Evolutionary conservation across 2,797 vertebrate genomes (phyloP).

Genomic region (Psittacula derbiana): DNA sequence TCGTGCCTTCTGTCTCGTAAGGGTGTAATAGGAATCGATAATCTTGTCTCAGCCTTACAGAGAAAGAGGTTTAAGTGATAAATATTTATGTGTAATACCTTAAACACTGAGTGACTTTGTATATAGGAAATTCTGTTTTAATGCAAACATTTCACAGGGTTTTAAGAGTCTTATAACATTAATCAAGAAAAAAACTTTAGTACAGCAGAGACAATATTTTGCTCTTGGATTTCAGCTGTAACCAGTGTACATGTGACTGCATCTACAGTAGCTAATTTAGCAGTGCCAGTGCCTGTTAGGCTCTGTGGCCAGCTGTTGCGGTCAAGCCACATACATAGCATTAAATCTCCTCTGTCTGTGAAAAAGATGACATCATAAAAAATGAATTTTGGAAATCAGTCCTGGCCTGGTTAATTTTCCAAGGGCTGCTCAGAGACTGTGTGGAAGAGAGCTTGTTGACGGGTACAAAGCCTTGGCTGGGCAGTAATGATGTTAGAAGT

Average conservation of each 20-base stretch:
- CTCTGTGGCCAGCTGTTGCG: fast-evolving
- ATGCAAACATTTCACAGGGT: neutral
- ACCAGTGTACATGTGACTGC: fast-evolving
- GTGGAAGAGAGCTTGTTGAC: neutral
- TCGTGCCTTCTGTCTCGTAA: neutral
- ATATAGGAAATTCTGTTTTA: neutral
- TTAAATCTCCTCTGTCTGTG: neutral
- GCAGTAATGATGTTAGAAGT: fast-evolving
- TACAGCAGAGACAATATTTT: neutral
- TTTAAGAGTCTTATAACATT: neutral
- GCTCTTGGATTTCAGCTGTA: neutral
- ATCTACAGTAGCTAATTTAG: neutral
- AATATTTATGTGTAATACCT: neutral
- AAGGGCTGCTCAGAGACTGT: neutral
- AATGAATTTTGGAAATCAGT: neutral
- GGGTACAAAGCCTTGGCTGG: neutral
- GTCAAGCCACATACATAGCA: neutral
- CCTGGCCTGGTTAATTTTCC: neutral
- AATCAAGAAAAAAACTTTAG: neutral
- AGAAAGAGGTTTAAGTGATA: neutral
- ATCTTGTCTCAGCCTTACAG: neutral
- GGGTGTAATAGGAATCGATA: neutral
- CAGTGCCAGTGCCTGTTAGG: neutral
- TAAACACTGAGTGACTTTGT: neutral
- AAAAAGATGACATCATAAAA: neutral